Evolutionary conservation across 2,888 invertebrate species (phyloP), one percentile per base, ranked within the genome.

Genomic region (Lingula anatina): DNA sequence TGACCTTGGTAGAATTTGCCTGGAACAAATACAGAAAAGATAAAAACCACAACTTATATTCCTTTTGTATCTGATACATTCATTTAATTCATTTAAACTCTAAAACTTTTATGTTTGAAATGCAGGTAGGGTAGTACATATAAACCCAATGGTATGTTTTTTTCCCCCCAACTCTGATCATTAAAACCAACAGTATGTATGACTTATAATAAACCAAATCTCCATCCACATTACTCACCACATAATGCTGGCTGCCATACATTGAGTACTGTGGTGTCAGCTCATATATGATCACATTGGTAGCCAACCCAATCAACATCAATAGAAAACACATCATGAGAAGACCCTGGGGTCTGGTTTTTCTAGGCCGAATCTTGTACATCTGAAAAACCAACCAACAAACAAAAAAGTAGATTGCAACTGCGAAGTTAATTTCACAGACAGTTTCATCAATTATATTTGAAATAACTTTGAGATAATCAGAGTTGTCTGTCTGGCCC

Each of bases 201-300:
- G 9, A 1, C 9, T 15, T 15, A 48, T 18, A 5, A 31, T 15
- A 35, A 20, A 9, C 15, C 9, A 31, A 9, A 12, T n/a, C n/a
- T n/a, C n/a, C n/a, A n/a, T n/a, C n/a, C n/a, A n/a, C n/a, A n/a
- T 12, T 23, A 47, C 52, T 46, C 26, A 55, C 49, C 42, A 54
- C 41, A 51, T 69, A 78, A 51, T 72, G 67, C 60, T 79, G 77
- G 55, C 71, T 75, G 18, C 79, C 79, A 60, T 67, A 79, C 25
- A 73, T 73, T 3, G 74, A 68, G 57, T 79, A 79, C 54, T 78
- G 73, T 5, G 78, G 78, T 18, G 75, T 70, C 24, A 78, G 59
- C 36, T 73, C 70, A 57, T 76, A 78, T 36, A 78, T 52, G 24
- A 79, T 58, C n/a, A 78, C 63, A 55, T 78, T 78, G 52, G 78